A percentile compares a stretch with the other conserved stretches of the same genome.
Conservation (phyloP, 2,113 vertebrate genomes). For the Mormyrus iriodes region DNA sequence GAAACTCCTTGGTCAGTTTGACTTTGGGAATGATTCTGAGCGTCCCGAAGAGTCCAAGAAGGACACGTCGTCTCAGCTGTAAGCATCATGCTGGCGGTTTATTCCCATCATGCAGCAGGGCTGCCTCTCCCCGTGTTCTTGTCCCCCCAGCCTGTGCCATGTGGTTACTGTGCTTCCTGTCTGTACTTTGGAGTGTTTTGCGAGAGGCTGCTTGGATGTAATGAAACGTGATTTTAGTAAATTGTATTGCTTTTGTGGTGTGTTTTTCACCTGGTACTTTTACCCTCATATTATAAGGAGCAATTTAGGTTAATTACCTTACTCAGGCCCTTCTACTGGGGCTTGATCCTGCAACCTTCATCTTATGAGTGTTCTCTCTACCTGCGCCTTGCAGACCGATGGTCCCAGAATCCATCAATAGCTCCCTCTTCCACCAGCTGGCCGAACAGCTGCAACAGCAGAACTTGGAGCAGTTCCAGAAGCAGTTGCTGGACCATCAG, state of each 20-base stretch:
- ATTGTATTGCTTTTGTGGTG: background rate
- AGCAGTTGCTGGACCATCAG: conserved; percentile 83
- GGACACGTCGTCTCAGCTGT: conserved; percentile 83
- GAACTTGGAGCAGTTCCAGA: conserved; percentile 92
- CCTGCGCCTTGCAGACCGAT: conserved; percentile 68
- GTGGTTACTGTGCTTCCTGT: background rate
- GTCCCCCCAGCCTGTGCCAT: background rate
- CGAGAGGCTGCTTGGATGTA: background rate
- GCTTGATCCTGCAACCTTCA: background rate
- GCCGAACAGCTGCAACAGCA: conserved; percentile 96
- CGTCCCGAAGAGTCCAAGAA: conserved; percentile 87
- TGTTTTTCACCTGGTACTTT: background rate
- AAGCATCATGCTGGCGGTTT: conserved; percentile 43
- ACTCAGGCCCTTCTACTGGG: background rate
- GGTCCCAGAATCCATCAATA: conserved; percentile 92
- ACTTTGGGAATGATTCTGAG: conserved; percentile 87
- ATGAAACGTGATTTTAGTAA: background rate
- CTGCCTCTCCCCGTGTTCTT: background rate
- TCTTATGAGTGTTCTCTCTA: background rate
- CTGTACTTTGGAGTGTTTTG: background rate
- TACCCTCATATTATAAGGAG: background rate
- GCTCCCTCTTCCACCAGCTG: conserved; percentile 92
- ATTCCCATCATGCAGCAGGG: background rate
- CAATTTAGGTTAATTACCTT: background rate
- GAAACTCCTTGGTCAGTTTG: conserved; percentile 96